Conservation (phyloP, 2,113 vertebrate genomes). For the Rhadina sibilatrix region DNA sequence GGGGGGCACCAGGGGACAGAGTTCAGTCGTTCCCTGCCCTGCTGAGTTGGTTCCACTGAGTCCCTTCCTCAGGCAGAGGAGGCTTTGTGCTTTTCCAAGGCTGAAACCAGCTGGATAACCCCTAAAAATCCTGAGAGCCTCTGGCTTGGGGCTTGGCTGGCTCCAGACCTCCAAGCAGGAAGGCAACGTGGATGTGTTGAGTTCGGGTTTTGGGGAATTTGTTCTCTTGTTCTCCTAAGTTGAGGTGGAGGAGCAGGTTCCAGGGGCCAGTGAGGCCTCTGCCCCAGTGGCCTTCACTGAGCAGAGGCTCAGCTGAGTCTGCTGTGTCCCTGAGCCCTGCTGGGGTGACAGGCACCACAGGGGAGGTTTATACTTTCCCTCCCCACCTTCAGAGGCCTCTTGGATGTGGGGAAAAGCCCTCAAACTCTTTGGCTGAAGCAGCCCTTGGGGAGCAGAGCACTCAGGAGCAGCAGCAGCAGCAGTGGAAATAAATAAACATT, state of each 20-base stretch:
- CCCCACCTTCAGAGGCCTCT: not conserved
- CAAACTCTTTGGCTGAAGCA: not conserved
- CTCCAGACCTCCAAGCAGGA: not conserved
- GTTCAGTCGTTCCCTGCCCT: not conserved
- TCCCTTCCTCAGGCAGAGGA: not conserved
- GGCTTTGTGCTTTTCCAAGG: not conserved
- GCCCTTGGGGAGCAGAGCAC: not conserved
- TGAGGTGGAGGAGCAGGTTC: not conserved
- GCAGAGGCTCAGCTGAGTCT: not conserved
- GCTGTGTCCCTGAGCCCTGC: not conserved
- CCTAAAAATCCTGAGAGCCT: fast-evolving
- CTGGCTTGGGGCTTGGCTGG: not conserved
- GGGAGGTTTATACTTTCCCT: not conserved
- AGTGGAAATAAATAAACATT: too few species aligned
- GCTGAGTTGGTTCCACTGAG: fast-evolving
- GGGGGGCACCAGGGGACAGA: fast-evolving
- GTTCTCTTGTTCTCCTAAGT: not conserved
- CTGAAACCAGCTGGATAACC: not conserved
- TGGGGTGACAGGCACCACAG: fast-evolving
- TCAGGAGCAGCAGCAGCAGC: not conserved
- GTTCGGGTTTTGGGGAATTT: fast-evolving
- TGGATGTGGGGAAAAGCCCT: not conserved
- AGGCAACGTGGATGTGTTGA: not conserved
- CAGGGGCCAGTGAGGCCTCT: not conserved
- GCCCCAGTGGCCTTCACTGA: too few species aligned